Evolutionary conservation across 1,140 invertebrate species (phyloP).

Genomic region (Monochamus saltuarius): DNA sequence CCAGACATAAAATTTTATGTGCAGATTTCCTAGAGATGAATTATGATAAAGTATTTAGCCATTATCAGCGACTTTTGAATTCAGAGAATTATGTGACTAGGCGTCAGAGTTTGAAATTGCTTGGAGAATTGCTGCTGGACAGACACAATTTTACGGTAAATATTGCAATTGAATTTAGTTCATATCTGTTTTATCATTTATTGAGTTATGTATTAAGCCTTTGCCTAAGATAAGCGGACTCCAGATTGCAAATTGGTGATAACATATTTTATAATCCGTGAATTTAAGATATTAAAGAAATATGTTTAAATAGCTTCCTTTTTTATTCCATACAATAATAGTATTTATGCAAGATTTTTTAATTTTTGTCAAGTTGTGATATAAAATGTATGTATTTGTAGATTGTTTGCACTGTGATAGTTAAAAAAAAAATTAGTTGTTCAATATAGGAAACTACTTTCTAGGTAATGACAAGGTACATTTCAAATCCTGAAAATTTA

Average conservation of each 20-base stretch:
- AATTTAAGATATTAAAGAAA: no score
- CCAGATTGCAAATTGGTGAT: no score
- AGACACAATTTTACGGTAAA: slow-evolving; percentile 97
- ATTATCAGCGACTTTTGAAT: slow-evolving; percentile 95
- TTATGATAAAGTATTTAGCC: slow-evolving; percentile 97
- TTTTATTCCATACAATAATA: no score
- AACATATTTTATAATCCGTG: no score
- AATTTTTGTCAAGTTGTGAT: no score
- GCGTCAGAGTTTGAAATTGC: slow-evolving; percentile 94
- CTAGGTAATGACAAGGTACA: slow-evolving; percentile 96
- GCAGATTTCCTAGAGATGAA: slow-evolving; percentile 98
- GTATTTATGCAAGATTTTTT: no score
- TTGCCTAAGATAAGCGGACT: no score
- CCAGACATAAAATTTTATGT: slow-evolving; percentile 96
- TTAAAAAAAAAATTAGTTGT: no score
- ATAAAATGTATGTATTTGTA: no score
- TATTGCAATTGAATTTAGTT: slow-evolving; percentile 37
- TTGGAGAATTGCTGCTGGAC: slow-evolving; percentile 96
- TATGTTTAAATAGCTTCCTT: no score
- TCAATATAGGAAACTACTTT: slow-evolving; percentile 34
- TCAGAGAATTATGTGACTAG: slow-evolving; percentile 99
- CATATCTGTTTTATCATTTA: slow-evolving; percentile 2
- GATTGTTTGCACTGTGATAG: no score
- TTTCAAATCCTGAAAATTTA: slow-evolving; percentile 98
- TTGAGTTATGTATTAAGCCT: not conserved